These are phyloP conservation scores for Poicephalus gulielmi DNA, from an alignment of 2,113 vertebrate genomes.

Conservation along the genomic window DNA sequence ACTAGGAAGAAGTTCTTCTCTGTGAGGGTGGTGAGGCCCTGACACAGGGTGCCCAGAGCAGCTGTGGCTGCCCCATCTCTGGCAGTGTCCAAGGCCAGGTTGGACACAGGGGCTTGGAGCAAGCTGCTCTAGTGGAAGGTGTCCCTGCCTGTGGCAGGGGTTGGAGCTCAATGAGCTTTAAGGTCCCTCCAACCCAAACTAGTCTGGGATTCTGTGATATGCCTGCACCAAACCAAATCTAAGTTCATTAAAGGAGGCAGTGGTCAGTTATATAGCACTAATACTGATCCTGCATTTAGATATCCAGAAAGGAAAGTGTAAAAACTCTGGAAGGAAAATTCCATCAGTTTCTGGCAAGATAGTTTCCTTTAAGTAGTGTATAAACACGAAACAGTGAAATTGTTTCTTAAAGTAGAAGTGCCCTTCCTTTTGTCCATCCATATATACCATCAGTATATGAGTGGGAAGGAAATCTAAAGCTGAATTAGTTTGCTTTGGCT, in stretches of 20 bases:
- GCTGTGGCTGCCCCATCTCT: background rate
- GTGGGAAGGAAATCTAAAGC: background rate
- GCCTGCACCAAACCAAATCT: background rate
- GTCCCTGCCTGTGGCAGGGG: background rate
- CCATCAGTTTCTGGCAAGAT: background rate
- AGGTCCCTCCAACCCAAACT: background rate
- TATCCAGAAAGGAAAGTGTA: background rate
- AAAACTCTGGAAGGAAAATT: background rate
- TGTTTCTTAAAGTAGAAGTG: background rate
- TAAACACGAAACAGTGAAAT: background rate
- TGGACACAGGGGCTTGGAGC: background rate
- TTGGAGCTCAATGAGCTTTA: background rate
- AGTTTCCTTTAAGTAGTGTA: background rate
- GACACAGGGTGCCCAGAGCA: background rate
- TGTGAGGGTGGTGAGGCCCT: background rate
- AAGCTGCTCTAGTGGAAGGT: background rate
- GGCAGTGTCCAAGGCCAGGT: background rate
- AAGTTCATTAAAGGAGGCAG: background rate
- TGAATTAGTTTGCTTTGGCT: background rate
- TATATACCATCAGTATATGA: background rate
- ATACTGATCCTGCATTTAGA: background rate
- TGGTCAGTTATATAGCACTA: background rate
- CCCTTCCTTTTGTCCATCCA: background rate
- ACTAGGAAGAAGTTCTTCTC: background rate
- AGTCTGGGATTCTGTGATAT: background rate